Percentiles rank a stretch among this genome's conserved stretches.
phyloP scores from a whole-genome alignment of 2,113 vertebrate species.

The Grantiella picta region DNA sequence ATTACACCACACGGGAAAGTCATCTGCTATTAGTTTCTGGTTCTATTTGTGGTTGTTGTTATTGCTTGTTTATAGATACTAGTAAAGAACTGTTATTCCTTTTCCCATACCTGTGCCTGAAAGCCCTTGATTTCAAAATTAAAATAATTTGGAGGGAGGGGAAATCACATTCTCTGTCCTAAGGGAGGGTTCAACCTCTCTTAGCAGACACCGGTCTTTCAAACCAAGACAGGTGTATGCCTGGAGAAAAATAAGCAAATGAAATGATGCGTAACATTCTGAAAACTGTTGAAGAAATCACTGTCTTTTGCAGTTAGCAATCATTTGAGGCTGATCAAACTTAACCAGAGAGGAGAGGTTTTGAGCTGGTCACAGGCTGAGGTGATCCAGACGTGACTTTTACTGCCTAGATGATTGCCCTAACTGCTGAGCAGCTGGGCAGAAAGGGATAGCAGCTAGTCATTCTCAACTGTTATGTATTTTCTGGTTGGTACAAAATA shows the following conservation, averaged over 20 bases:
- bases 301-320: background rate
- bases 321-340: background rate
- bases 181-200: too few relatives aligned
- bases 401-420: background rate
- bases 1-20: too few relatives aligned
- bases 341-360: background rate
- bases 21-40: too few relatives aligned
- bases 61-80: too few relatives aligned
- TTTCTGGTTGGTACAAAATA: background rate
- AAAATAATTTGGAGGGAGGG: too few relatives aligned
- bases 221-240: too few relatives aligned
- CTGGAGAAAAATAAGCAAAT: background rate
- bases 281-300: background rate
- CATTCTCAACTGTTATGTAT: background rate
- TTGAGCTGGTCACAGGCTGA: background rate
- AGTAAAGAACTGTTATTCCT: too few relatives aligned
- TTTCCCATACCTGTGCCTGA: too few relatives aligned
- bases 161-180: too few relatives aligned
- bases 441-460: background rate
- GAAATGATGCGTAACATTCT: background rate
- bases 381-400: background rate
- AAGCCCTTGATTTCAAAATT: too few relatives aligned
- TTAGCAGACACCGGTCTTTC: too few relatives aligned
- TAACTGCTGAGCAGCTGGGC: background rate
- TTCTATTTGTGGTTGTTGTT: too few relatives aligned